These are phyloP conservation scores for Amblyornis subalaris DNA, from an alignment of 2,113 vertebrate genomes.

Conservation along the genomic window DNA sequence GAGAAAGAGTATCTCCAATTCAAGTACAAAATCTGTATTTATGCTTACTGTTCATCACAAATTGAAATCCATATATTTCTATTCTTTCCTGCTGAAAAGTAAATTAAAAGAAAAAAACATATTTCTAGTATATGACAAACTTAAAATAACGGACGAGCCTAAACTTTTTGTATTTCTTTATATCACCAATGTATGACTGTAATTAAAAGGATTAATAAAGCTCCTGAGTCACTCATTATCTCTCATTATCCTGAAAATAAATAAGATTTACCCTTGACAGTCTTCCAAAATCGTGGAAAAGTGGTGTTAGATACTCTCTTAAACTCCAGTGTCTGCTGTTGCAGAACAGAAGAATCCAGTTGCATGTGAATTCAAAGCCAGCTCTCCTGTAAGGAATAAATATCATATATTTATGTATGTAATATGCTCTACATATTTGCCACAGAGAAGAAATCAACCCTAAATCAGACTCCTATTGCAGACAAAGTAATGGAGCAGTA, in stretches of 20 bases:
- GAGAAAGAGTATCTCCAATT: not conserved
- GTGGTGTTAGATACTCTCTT: not conserved
- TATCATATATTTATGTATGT: not conserved
- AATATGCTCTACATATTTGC: not conserved
- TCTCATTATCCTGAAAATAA: not conserved
- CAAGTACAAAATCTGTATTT: not conserved
- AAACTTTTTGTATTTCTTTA: not conserved
- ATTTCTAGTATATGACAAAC: not conserved
- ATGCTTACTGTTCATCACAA: not conserved
- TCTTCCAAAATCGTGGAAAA: not conserved
- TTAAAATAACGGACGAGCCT: not conserved
- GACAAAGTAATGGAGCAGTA: not conserved
- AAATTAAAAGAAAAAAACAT: constrained; percentile 19
- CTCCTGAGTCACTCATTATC: not conserved
- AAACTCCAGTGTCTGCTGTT: not conserved
- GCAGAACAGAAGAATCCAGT: not conserved
- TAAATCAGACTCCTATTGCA: not conserved
- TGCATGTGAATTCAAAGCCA: not conserved
- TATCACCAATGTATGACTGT: not conserved
- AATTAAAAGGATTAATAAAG: not conserved
- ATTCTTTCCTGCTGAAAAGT: not conserved
- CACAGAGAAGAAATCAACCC: not conserved
- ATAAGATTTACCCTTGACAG: not conserved
- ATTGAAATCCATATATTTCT: not conserved
- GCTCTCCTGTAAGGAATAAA: not conserved